These are phyloP conservation scores for Spilosoma lubricipeda DNA, from an alignment of 2,888 invertebrate species.

Conservation along the genomic window DNA sequence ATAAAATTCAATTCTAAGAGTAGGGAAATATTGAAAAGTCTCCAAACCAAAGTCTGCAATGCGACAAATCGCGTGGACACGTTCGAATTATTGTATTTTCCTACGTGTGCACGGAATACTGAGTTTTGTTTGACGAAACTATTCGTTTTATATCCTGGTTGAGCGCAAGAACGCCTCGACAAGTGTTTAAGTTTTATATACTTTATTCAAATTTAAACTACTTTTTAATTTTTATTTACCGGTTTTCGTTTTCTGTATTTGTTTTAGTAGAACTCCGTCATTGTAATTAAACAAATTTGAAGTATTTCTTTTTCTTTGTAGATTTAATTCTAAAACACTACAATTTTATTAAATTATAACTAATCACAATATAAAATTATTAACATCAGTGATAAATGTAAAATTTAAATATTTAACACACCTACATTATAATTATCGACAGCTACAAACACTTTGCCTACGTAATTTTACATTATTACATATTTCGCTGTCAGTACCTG, in stretches of 20 bases:
- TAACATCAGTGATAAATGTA: no score
- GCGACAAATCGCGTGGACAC: conserved; percentile 82
- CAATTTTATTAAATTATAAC: not conserved
- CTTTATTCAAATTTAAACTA: conserved; percentile 58
- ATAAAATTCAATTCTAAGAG: conserved; percentile 54
- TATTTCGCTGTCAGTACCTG: no score
- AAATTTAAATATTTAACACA: no score
- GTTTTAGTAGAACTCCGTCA: conserved; percentile 12
- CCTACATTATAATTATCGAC: no score
- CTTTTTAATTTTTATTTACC: conserved; percentile 46
- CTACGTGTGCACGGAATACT: conserved; percentile 64
- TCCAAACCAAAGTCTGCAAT: conserved; percentile 70
- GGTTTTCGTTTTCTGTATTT: conserved; percentile 31
- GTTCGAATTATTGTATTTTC: conserved; percentile 76
- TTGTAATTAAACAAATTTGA: not conserved
- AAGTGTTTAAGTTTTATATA: conserved; percentile 54
- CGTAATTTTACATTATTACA: no score
- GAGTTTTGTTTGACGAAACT: conserved; percentile 68
- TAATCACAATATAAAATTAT: not conserved
- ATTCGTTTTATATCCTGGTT: conserved; percentile 61
- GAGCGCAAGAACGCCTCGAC: conserved; percentile 52
- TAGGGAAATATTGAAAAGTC: conserved; percentile 70
- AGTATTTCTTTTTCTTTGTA: not conserved
- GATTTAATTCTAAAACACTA: not conserved
- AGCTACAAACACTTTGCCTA: no score